Evolutionary conservation across 2,888 invertebrate genomes (phyloP).

Genomic region (Seira ritae): DNA sequence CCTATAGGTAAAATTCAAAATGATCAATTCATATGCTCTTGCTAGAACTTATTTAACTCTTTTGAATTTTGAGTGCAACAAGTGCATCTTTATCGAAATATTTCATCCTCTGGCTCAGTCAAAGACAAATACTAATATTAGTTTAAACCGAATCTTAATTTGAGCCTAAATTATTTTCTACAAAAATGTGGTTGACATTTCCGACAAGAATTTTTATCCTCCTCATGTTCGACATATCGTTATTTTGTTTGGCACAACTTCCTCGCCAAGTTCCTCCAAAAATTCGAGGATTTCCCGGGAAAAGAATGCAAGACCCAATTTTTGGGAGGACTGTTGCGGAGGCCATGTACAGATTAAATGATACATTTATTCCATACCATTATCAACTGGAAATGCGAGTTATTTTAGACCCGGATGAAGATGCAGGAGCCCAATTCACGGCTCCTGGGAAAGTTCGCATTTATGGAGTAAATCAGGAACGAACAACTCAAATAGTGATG

Average conservation of each 20-base stretch:
- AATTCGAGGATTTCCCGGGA: conserved; percentile 37
- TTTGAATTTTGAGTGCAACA: no score
- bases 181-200: no score
- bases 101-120: no score
- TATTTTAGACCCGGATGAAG: conserved; percentile 48
- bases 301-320: neutral
- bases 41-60: no score
- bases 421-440: conserved; percentile 37
- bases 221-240: no score
- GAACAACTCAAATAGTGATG: conserved; percentile 31
- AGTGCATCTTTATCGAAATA: no score
- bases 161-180: no score
- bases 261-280: conserved; percentile 37
- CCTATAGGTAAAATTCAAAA: no score
- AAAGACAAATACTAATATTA: no score
- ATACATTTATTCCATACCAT: conserved; percentile 47
- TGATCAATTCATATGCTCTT: no score
- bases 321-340: neutral
- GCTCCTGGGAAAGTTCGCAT: conserved; percentile 62
- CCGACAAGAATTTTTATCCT: no score
- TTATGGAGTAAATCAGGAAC: conserved; percentile 37
- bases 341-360: conserved; percentile 48
- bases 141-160: no score
- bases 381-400: conserved; percentile 57
- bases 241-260: conserved; percentile 25